Conservation (phyloP, 2,888 invertebrate species). For the Agriotes lineatus region DNA sequence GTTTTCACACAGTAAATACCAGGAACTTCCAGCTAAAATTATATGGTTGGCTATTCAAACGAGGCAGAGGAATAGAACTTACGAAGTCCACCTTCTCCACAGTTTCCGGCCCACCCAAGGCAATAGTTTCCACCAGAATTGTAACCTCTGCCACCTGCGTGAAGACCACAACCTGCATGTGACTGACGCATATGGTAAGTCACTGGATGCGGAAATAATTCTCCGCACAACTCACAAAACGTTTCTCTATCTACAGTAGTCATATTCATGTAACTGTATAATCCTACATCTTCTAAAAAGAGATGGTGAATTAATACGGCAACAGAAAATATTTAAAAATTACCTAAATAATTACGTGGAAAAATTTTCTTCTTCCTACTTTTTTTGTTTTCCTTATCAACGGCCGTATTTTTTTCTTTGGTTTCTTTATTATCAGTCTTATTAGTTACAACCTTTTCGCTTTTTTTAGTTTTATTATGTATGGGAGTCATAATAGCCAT, state of each 20-base stretch:
- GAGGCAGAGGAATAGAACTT: too few relatives aligned
- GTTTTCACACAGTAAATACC: conserved; percentile 93
- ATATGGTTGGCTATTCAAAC: background rate
- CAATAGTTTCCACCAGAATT: conserved; percentile 91
- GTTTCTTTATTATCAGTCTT: conserved; percentile 54
- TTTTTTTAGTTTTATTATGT: conserved; percentile 53
- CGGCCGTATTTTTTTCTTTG: conserved; percentile 63
- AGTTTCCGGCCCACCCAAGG: conserved; percentile 89
- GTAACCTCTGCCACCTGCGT: conserved; percentile 90
- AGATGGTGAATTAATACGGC: background rate
- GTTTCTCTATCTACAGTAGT: conserved; percentile 56
- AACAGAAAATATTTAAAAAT: conserved; percentile 9
- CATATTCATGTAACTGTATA: conserved; percentile 58
- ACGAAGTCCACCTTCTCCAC: conserved; percentile 87
- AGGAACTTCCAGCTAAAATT: conserved; percentile 75
- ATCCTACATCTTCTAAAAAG: conserved; percentile 59
- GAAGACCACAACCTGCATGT: conserved; percentile 92
- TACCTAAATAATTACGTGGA: conserved; percentile 62
- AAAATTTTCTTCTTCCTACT: conserved; percentile 72
- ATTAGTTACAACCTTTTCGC: conserved; percentile 53
- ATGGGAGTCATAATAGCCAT: conserved; percentile 72
- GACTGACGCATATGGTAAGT: conserved; percentile 92
- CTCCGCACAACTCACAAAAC: conserved; percentile 89
- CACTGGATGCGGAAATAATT: conserved; percentile 81
- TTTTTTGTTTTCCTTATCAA: conserved; percentile 68